Conservation (phyloP, 1,140 invertebrate genomes). For the Solen grandis region DNA sequence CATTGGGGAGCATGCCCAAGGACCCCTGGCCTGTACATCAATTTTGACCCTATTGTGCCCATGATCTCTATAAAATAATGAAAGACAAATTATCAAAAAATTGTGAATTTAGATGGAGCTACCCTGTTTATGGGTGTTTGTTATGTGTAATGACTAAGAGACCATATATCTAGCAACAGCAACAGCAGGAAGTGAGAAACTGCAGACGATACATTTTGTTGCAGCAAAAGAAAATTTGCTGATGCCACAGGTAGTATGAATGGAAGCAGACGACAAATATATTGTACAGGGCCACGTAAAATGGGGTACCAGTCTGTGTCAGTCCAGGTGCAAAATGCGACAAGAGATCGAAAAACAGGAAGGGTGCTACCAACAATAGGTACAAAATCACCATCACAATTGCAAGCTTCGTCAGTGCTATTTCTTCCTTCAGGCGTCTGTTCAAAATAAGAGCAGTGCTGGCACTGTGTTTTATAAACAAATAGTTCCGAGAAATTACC, state of each 20-base stretch:
- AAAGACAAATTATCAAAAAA: too few species aligned
- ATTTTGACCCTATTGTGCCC: too few species aligned
- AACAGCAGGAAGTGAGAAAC: slow-evolving; percentile 71
- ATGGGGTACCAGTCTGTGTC: slow-evolving; percentile 60
- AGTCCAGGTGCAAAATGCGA: slow-evolving; percentile 59
- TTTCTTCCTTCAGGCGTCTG: slow-evolving; percentile 72
- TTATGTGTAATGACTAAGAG: too few species aligned
- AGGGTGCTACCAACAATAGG: slow-evolving; percentile 71
- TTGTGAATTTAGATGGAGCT: too few species aligned
- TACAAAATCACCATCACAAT: slow-evolving; percentile 71
- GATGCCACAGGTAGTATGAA: slow-evolving; percentile 73
- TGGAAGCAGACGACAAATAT: slow-evolving; percentile 74
- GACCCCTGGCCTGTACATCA: too few species aligned
- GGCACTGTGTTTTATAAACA: slow-evolving; percentile 65
- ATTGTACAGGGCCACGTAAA: slow-evolving; percentile 70
- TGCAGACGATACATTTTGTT: slow-evolving; percentile 74
- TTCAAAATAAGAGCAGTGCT: slow-evolving; percentile 69
- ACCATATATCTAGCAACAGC: slow-evolving; percentile 72
- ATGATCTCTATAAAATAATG: too few species aligned
- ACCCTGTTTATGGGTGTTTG: too few species aligned
- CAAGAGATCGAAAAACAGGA: slow-evolving; percentile 66
- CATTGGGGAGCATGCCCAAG: too few species aligned
- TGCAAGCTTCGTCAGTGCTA: slow-evolving; percentile 68
- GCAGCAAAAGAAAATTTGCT: slow-evolving; percentile 76
- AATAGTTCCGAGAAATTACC: slow-evolving; percentile 63